Evolutionary conservation across 2,888 invertebrate species (phyloP).

Genomic region (Acleris laterana): DNA sequence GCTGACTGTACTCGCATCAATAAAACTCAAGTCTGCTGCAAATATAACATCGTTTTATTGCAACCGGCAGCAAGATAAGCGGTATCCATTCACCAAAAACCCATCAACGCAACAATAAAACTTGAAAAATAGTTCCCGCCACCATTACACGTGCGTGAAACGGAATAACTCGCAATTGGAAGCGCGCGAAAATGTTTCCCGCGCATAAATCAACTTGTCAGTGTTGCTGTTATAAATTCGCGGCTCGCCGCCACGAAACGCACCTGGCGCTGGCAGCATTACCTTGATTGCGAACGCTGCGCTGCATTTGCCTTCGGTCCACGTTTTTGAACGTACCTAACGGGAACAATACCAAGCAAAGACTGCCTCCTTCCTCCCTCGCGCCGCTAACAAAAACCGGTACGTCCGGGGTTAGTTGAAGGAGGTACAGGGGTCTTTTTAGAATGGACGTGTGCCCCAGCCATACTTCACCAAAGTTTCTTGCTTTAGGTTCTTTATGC

Average conservation of each 20-base stretch:
- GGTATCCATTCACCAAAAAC: slow-evolving; percentile 43
- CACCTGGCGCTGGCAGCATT: slow-evolving; percentile 76
- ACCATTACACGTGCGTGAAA: slow-evolving; percentile 60
- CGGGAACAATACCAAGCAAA: slow-evolving; percentile 43
- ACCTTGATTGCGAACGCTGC: slow-evolving; percentile 72
- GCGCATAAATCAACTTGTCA: slow-evolving; percentile 78
- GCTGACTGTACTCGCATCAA: slow-evolving; percentile 5
- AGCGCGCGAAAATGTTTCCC: slow-evolving; percentile 65
- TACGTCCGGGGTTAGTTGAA: background rate
- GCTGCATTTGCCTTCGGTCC: slow-evolving; percentile 64
- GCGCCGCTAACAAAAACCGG: background rate
- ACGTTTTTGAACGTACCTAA: slow-evolving; percentile 48
- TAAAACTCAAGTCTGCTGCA: slow-evolving; percentile 11
- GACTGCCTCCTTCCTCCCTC: slow-evolving; percentile 40
- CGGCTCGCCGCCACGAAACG: slow-evolving; percentile 63
- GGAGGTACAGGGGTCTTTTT: slow-evolving; percentile 34
- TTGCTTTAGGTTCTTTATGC: slow-evolving; percentile 57
- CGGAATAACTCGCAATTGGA: slow-evolving; percentile 70
- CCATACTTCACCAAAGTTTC: slow-evolving; percentile 57
- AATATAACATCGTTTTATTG: slow-evolving; percentile 15
- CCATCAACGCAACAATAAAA: slow-evolving; percentile 64
- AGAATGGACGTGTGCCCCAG: slow-evolving; percentile 43
- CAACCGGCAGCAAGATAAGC: slow-evolving; percentile 21
- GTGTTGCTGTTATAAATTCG: slow-evolving; percentile 79
- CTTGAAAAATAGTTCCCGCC: slow-evolving; percentile 65